Evolutionary conservation across 2,113 vertebrate genomes (phyloP), one percentile per base, ranked within the genome.

Genomic region (Gavialis gangeticus): DNA sequence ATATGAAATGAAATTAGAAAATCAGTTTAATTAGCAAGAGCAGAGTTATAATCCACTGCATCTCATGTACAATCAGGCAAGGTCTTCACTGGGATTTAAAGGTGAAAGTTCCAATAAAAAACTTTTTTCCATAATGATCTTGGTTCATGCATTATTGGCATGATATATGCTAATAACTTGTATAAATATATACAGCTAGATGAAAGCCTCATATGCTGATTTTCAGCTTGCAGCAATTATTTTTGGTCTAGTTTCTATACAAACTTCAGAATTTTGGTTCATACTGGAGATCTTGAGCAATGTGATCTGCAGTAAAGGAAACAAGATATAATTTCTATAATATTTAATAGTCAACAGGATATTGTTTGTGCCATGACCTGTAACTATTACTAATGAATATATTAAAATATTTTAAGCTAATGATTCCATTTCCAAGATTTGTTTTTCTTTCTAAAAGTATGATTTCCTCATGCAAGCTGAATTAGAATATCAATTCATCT

Each of bases 1-100:
- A 94, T 94, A 94, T 83, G 22, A 89, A 94, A 95, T 95, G 59
- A 95, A 94, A 95, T 93, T 87, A 96, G 8, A 79, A 94, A 96
- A 91, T 87, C 63, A 81, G 37, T 87, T 94, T 96, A 89, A 94
- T 94, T 96, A 96, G 24, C 16, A 92, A 73, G 25, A 66, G 56
- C 88, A 90, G 79, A 90, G 78, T 87, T 91, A 10, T 80, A 91
- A 85, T 76, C 22, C 55, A 30, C 59, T 13, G 21, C 58, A 85
- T 82, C 25, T 89, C 67, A 63, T 56, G 2, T 76, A 94, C 73
- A 96, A 90, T 96, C 91, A 94, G 30, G 25, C 84, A 94, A 94
- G 88, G 86, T 95, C 88, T 96, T 94, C 2, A 79, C 88, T 85
- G 2, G 1, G 28, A 89, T 96, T 90, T 93, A 94, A 90, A 94